These are phyloP conservation scores for Glaucidium brasilianum DNA, from an alignment of 2,113 vertebrate species.

Conservation along the genomic window DNA sequence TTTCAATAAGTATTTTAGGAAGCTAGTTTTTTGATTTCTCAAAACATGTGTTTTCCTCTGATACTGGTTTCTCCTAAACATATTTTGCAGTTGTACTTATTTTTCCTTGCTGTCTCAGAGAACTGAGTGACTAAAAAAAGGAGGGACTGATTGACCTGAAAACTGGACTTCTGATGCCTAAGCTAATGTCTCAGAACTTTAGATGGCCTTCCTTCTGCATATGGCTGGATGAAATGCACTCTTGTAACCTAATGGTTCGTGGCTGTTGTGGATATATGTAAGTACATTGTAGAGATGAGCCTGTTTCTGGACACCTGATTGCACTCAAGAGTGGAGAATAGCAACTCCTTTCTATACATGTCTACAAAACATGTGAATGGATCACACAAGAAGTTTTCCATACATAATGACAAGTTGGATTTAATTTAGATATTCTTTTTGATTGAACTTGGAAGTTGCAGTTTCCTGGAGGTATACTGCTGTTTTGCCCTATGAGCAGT, in stretches of 20 bases:
- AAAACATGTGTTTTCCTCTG: background rate
- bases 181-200: background rate
- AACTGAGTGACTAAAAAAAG: background rate
- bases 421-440: background rate
- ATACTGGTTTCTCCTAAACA: background rate
- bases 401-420: background rate
- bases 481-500: background rate
- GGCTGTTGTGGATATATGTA: background rate
- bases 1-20: background rate
- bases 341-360: background rate
- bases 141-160: background rate
- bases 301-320: background rate
- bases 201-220: background rate
- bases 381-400: background rate
- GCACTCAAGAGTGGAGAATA: background rate
- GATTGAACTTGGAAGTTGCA: background rate
- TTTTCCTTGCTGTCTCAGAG: background rate
- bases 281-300: background rate
- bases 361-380: background rate
- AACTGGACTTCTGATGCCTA: background rate
- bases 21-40: background rate
- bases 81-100: background rate
- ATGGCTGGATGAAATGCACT: background rate
- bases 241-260: background rate
- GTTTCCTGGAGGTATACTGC: background rate